Percentiles rank a stretch among this genome's conserved stretches.
phyloP scores from a whole-genome alignment of 2,797 vertebrate genomes.

The Spinus pinus region DNA sequence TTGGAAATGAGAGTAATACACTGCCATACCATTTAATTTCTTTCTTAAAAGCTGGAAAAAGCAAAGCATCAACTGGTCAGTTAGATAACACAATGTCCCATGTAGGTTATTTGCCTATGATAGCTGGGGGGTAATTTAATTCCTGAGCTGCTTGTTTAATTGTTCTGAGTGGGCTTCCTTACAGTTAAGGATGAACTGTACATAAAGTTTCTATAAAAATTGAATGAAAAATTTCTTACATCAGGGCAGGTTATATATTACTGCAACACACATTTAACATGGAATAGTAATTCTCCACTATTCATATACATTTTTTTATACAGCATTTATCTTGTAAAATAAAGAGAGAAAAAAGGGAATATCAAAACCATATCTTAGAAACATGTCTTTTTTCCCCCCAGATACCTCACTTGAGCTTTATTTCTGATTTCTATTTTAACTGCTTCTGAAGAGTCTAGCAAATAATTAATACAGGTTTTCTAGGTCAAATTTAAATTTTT shows the following conservation, averaged over 20 bases:
- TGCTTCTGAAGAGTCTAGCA: neutral
- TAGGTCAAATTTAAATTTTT: neutral
- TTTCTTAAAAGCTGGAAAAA: conserved; percentile 76
- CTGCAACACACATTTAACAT: neutral
- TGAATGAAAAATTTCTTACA: conserved; percentile 31
- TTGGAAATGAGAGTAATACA: conserved; percentile 79
- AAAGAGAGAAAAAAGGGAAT: neutral
- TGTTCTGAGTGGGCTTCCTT: conserved; percentile 68
- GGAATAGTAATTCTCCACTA: neutral
- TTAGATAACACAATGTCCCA: conserved; percentile 77
- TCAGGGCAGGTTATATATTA: neutral
- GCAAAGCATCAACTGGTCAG: conserved; percentile 76
- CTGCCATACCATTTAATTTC: conserved; percentile 77
- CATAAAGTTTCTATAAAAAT: conserved; percentile 15
- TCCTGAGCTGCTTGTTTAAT: conserved; percentile 75
- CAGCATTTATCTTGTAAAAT: neutral
- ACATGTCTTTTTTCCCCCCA: neutral
- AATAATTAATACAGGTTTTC: neutral
- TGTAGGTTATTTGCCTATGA: conserved; percentile 76
- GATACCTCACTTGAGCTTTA: neutral
- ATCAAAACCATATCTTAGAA: neutral
- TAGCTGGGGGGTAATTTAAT: conserved; percentile 76
- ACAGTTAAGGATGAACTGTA: conserved; percentile 62
- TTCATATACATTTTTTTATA: neutral
- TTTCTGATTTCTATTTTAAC: neutral